phyloP scores from a whole-genome alignment of 1,140 invertebrate genomes.

The Spodoptera frugiperda region DNA sequence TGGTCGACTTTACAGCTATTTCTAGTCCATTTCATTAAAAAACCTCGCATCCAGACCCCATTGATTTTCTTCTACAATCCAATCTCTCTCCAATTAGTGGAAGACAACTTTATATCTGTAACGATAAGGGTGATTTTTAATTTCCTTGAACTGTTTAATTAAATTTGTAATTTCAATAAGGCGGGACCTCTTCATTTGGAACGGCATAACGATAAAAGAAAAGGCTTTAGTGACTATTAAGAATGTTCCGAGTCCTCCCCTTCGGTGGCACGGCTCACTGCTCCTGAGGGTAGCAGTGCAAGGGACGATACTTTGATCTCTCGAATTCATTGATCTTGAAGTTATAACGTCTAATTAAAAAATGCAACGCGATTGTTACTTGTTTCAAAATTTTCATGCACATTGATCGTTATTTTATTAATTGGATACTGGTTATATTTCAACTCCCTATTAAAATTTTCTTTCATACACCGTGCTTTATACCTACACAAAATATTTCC shows the following conservation, averaged over 20 bases:
- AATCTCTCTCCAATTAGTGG: slow-evolving; percentile 48
- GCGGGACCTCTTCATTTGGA: slow-evolving; percentile 65
- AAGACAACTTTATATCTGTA: slow-evolving; percentile 36
- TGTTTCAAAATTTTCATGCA: too few species aligned
- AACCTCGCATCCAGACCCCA: slow-evolving; percentile 66
- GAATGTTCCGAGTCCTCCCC: slow-evolving; percentile 53
- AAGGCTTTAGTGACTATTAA: slow-evolving; percentile 62
- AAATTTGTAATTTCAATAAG: slow-evolving; percentile 50
- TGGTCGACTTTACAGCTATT: slow-evolving; percentile 70
- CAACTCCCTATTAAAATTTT: neutral
- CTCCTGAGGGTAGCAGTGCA: neutral
- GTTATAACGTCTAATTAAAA: too few species aligned
- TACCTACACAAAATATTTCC: too few species aligned
- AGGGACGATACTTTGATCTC: neutral
- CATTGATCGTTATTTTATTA: neutral
- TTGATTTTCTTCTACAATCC: slow-evolving; percentile 74
- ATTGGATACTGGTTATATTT: neutral
- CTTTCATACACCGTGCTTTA: too few species aligned
- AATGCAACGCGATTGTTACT: too few species aligned
- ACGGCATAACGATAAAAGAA: slow-evolving; percentile 66
- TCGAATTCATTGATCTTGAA: too few species aligned
- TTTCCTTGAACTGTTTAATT: slow-evolving; percentile 23
- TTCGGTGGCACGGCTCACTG: neutral
- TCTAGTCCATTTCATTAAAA: slow-evolving; percentile 77
- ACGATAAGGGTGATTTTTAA: slow-evolving; percentile 22